Base-by-base conservation (phyloP, 1,140 invertebrate species). In the Cydia pomonella region DNA sequence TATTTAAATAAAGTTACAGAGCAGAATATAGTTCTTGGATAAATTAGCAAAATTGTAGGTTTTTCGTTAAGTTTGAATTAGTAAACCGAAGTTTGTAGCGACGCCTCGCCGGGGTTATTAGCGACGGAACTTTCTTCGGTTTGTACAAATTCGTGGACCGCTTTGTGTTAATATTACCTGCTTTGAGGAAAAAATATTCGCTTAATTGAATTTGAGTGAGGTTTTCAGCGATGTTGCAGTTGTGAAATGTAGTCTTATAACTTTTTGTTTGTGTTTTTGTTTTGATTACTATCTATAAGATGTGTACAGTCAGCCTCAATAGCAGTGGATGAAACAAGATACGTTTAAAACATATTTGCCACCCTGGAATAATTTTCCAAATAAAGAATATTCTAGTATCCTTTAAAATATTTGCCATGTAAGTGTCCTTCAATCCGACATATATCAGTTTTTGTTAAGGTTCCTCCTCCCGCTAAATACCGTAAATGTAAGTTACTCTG, bases 121-220 rank as follows among this genome's bases (percentile, higher is more conserved):
- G 50, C 53, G 50, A 69, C 16, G 41, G 33, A 59, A 85, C 80
- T 84, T 87, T 74, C 72, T 75, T 77, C 69, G 76, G 80, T 82
- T 86, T 82, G 80, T 80, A 85, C 82, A 82, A 83, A 84, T 85
- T 83, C 76, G 79, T 76, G 59, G 75, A 85, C 77, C 79, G 79
- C 81, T 81, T 64, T 77, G 73, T 76, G 82, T 83, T 83, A 85
- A 86, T 81, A 86, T 77, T 69, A 69, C 27, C 33, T 69, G 41
- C 64, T 69, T 38, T 38, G 64, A 69, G 27, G 27, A 41, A 69
- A 69, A 69, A 69, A 69, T 69, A 69, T 69, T 69, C 9, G 33
- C 64, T 23, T 69, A 69, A 69, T 69, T 41, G 33, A 69, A 69
- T 69, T 69, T 18, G 27, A 33, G 64, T 33, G 64, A 33, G 27